These are phyloP conservation scores for Phyllostomus discolor DNA, from an alignment of 2,113 vertebrate species.

Conservation along the genomic window DNA sequence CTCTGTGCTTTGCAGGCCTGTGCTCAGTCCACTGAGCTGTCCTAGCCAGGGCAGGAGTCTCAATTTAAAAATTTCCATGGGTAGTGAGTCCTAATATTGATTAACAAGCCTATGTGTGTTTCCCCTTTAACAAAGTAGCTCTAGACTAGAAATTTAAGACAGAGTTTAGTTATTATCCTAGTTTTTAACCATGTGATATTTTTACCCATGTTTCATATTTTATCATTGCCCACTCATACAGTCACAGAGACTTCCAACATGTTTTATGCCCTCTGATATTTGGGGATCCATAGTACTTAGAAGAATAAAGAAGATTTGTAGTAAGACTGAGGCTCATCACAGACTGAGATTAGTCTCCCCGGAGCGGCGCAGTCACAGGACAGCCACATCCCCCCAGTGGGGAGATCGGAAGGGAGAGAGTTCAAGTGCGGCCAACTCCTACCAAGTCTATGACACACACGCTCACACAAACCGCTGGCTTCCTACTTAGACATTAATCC, in stretches of 20 bases:
- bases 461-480: background rate
- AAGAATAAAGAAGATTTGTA: background rate
- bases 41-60: too few species aligned
- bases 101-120: background rate
- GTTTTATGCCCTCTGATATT: background rate
- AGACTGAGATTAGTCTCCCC: background rate
- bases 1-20: too few species aligned
- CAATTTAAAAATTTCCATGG: background rate
- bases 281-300: background rate
- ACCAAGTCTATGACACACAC: background rate
- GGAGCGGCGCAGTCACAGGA: background rate
- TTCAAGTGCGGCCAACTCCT: constrained; percentile 58
- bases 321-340: background rate
- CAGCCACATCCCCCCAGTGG: too few species aligned
- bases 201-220: background rate
- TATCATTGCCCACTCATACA: background rate
- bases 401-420: constrained; percentile 48
- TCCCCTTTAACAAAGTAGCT: background rate
- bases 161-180: background rate
- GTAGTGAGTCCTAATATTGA: background rate
- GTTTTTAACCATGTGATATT: background rate
- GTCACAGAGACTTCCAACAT: background rate
- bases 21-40: too few species aligned
- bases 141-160: background rate
- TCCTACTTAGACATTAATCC: background rate